These are phyloP conservation scores for Caenorhabditis imperialis DNA, from an alignment of 2,888 invertebrate genomes.

Conservation along the genomic window DNA sequence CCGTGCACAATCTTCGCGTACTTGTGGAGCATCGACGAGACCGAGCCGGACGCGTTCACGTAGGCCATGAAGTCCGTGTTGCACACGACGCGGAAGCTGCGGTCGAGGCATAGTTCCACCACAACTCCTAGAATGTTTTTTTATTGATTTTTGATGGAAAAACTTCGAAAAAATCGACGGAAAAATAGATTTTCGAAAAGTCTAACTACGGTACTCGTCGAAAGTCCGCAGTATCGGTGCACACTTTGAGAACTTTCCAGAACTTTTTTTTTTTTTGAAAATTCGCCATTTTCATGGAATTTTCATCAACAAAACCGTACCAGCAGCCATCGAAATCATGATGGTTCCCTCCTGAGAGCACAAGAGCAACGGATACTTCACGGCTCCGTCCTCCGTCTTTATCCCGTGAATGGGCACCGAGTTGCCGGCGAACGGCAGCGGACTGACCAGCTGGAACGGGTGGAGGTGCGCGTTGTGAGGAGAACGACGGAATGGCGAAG, in stretches of 20 bases:
- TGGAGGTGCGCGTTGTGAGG: slow-evolving; percentile 6
- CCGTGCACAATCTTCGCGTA: slow-evolving; percentile 79
- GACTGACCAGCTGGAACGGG: slow-evolving; percentile 38
- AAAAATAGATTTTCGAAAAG: too few species aligned
- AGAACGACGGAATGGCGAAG: not conserved
- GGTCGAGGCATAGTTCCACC: slow-evolving; percentile 79
- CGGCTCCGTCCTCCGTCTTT: slow-evolving; percentile 25
- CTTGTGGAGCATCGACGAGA: slow-evolving; percentile 78
- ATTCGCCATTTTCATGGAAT: too few species aligned
- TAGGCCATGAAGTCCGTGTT: slow-evolving; percentile 79
- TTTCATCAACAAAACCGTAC: too few species aligned
- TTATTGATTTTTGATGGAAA: too few species aligned
- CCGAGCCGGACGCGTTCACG: slow-evolving; percentile 77
- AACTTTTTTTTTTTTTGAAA: too few species aligned
- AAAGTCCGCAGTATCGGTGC: too few species aligned
- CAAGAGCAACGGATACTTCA: slow-evolving; percentile 78
- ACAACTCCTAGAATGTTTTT: too few species aligned
- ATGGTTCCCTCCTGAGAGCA: slow-evolving; percentile 79
- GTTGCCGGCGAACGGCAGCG: slow-evolving; percentile 18
- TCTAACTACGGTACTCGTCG: too few species aligned
- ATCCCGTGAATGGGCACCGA: slow-evolving; percentile 49
- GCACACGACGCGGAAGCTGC: slow-evolving; percentile 79
- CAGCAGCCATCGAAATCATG: slow-evolving; percentile 78
- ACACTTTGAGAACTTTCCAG: too few species aligned
- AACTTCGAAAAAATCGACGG: too few species aligned